Evolutionary conservation across 2,797 vertebrate genomes (phyloP).

Genomic region (Acanthiza pusilla): DNA sequence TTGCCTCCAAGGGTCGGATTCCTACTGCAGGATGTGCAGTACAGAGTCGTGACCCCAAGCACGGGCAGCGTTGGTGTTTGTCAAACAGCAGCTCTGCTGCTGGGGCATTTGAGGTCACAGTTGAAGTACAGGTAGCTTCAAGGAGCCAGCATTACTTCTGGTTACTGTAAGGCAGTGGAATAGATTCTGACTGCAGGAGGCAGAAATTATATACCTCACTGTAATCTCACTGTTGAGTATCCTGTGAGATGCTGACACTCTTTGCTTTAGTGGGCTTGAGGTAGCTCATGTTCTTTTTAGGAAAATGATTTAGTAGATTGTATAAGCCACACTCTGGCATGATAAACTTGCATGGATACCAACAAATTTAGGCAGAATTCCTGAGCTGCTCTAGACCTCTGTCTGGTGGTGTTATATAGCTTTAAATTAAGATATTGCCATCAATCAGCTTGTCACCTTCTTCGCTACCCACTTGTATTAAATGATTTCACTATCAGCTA

Average conservation of each 20-base stretch:
- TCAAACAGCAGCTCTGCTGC: neutral
- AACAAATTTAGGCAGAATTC: neutral
- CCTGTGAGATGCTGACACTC: neutral
- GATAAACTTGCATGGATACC: neutral
- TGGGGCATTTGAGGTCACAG: neutral
- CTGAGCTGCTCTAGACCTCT: neutral
- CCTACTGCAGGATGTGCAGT: neutral
- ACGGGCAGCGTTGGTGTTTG: neutral
- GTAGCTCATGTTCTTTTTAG: neutral
- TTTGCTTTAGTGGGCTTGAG: neutral
- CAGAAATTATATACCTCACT: neutral
- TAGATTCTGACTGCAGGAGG: neutral
- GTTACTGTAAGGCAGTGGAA: neutral
- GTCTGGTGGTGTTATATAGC: neutral
- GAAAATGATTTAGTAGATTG: neutral
- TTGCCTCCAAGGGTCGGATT: neutral
- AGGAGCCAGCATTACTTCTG: neutral
- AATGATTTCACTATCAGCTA: constrained; percentile 62
- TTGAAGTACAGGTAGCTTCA: neutral
- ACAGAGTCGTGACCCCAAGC: neutral
- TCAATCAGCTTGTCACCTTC: constrained; percentile 60
- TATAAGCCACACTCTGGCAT: neutral
- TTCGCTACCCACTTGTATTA: constrained; percentile 54
- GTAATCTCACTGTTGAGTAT: neutral
- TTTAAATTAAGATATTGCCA: constrained; percentile 31